These are phyloP conservation scores for Eurystomus gularis DNA, from an alignment of 2,113 vertebrate species.

Conservation along the genomic window DNA sequence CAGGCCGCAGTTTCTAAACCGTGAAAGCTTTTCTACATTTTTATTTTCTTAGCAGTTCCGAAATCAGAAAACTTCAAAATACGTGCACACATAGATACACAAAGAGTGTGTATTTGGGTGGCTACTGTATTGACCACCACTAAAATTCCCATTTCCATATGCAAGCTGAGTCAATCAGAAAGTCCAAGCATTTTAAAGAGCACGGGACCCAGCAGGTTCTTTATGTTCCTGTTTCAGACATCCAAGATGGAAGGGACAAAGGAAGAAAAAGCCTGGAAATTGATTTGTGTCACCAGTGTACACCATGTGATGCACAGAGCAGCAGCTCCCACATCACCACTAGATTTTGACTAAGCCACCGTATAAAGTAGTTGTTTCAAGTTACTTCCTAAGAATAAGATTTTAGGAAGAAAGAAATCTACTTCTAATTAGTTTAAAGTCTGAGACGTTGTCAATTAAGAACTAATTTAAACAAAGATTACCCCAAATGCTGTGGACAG, in stretches of 20 bases:
- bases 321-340: neutral
- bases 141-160: neutral
- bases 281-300: neutral
- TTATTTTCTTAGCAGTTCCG: neutral
- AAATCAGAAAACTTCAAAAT: neutral
- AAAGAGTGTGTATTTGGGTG: neutral
- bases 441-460: neutral
- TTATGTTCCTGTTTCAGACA: neutral
- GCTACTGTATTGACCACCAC: neutral
- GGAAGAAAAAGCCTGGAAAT: neutral
- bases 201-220: neutral
- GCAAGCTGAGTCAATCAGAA: neutral
- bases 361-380: neutral
- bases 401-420: neutral
- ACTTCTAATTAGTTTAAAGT: neutral
- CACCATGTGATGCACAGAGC: neutral
- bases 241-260: neutral
- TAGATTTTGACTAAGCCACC: neutral
- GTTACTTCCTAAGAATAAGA: neutral
- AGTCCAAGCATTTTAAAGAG: neutral
- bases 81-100: neutral
- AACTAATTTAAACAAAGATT: neutral
- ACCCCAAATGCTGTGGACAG: neutral
- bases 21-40: conserved; percentile 36
- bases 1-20: conserved; percentile 63